Evolutionary conservation across 1,140 invertebrate species (phyloP), one percentile per base, ranked within the genome.

Genomic region (Drosophila bifasciata): DNA sequence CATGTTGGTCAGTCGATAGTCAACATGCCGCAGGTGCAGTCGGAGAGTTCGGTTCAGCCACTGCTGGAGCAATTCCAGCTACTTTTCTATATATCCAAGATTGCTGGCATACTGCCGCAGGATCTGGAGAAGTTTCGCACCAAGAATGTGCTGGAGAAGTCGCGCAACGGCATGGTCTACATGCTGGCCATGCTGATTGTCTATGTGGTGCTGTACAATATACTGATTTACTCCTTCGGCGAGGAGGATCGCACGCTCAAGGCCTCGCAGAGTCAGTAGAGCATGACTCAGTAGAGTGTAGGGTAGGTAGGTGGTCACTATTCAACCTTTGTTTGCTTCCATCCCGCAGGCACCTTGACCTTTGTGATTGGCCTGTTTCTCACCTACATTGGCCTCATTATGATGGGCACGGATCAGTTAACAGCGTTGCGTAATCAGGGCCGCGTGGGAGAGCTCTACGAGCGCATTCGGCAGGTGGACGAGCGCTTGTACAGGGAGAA

Each of bases 311-410:
- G 44, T 28, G n/a, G 45, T 17, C 7, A 6, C 2, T 15, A 25
- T 4, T n/a, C 28, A 28, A 49, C 16, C 13, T 6, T 5, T 51
- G 36, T 28, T 9, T 43, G 25, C n/a, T 53, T 66, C 7, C n/a
- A 45, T 21, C 1, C 25, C 46, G 25, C 16, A 91, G 91, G 89
- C 49, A 91, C 91, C 51, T 70, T 92, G 40, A 92, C 91, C 21
- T 90, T 90, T 51, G 89, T 91, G 2, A 92, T 92, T 86, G 91
- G 91, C 5, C 17, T 91, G 5, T 91, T 92, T 56, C 55, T 92
- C 32, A 91, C 88, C 16, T 91, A 92, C 41, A 88, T 92, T 49
- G 89, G 86, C 6, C 69, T 91, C 2, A 75, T 90, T n/a, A 91
- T 91, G 90, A 91, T 91, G 91, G 61, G 56, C 16, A 84, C 89